Percentiles rank a stretch among this genome's conserved stretches.
Evolutionary conservation across 2,797 vertebrate species (phyloP).

Genomic region (Phoxinus dragarum): DNA sequence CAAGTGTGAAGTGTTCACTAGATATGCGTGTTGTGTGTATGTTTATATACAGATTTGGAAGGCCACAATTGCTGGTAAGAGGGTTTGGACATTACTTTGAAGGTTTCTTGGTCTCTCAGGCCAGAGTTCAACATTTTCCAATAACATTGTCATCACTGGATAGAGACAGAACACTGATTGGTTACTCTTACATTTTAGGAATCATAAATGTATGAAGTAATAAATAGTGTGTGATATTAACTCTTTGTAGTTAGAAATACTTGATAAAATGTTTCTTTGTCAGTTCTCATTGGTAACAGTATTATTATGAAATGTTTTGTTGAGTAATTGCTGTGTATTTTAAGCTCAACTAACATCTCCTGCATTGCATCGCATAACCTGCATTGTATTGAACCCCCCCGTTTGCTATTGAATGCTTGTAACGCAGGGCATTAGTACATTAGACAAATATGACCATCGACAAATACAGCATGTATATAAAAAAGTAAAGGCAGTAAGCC

Average conservation of each 20-base stretch:
- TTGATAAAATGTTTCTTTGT: neutral
- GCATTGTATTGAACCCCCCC: conserved; percentile 21
- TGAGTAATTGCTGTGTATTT: conserved; percentile 38
- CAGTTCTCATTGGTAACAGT: conserved; percentile 5
- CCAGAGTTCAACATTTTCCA: conserved; percentile 10
- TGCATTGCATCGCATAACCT: conserved; percentile 28
- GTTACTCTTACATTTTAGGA: conserved; percentile 16
- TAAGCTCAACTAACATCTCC: conserved; percentile 29
- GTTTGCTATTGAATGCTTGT: conserved; percentile 40
- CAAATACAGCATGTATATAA: conserved; percentile 36
- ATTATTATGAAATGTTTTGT: conserved; percentile 17
- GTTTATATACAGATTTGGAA: conserved; percentile 15
- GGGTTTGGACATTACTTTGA: conserved; percentile 30
- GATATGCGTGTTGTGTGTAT: conserved; percentile 6
- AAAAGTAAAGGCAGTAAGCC: neutral
- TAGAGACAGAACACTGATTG: conserved; percentile 12
- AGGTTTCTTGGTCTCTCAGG: neutral
- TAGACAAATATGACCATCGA: neutral
- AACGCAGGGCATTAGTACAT: conserved; percentile 9
- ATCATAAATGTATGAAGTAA: neutral
- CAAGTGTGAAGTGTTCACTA: neutral
- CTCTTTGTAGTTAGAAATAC: conserved; percentile 15
- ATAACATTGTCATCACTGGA: conserved; percentile 1
- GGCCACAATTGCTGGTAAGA: conserved; percentile 9
- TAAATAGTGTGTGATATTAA: neutral